Percentiles rank a stretch among this genome's conserved stretches.
phyloP scores from a whole-genome alignment of 2,797 vertebrate genomes.

The Eurystomus glaucurus region DNA sequence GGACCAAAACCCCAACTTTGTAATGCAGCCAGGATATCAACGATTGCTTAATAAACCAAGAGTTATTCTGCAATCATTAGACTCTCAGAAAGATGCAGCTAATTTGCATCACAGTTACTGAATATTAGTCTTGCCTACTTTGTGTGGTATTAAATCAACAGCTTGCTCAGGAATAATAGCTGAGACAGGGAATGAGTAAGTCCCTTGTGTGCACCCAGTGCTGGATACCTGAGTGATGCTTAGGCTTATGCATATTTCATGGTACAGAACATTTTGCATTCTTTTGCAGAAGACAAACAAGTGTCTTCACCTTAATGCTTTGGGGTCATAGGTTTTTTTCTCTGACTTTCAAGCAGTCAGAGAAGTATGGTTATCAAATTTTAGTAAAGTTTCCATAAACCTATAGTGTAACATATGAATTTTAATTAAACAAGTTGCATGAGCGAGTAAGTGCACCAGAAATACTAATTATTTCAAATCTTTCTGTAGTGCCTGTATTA shows the following conservation, averaged over 20 bases:
- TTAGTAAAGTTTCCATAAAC: neutral
- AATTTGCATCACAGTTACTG: conserved; percentile 8
- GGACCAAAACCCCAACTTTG: neutral
- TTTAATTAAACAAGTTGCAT: conserved; percentile 13
- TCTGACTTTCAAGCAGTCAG: neutral
- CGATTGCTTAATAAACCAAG: neutral
- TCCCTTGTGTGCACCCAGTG: neutral
- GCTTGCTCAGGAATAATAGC: conserved; percentile 14
- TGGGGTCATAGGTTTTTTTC: neutral
- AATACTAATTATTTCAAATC: neutral
- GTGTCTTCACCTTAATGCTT: neutral
- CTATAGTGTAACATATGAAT: neutral
- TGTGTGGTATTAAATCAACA: conserved; percentile 18
- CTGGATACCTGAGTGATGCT: conserved; percentile 6
- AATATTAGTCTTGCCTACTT: conserved; percentile 3
- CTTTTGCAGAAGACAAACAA: neutral
- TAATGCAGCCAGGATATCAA: neutral
- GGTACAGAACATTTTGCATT: neutral
- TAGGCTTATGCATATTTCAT: neutral
- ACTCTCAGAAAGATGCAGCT: conserved; percentile 10
- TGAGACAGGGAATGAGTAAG: neutral
- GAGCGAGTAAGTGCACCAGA: neutral
- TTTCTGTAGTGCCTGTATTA: neutral
- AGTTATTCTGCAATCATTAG: neutral
- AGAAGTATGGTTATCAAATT: neutral